Base-by-base conservation (phyloP, 2,888 invertebrate genomes). In the Pachymerium ferrugineum region DNA sequence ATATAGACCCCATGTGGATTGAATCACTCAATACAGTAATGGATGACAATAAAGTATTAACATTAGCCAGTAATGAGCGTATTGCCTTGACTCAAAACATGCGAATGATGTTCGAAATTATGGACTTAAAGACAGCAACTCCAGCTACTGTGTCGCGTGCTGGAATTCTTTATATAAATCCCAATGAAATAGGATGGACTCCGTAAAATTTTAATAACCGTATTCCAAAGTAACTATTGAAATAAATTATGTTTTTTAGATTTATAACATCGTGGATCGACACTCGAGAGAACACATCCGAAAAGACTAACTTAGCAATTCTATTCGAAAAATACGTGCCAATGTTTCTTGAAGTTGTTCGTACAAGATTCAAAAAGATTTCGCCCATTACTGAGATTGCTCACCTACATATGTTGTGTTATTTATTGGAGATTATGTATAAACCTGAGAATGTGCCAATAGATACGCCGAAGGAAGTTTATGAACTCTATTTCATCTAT, bases 251-350 rank as follows among this genome's bases (percentile, higher is more conserved):
- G 8, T n/a, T n/a, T n/a, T n/a, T n/a, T 79, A 91, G 91, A 42
- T 94, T 90, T 81, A 95, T 97, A 0, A 93, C 94, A 54, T 95
- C 94, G 82, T 95, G 94, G 94, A 88, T 95, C 68, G 94, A 94
- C 84, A 91, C 89, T 1, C 77, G 85, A n/a, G 83, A 84, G 75
- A 79, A 83, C 1, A 83, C 83, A 77, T 83, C 83, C 4, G 85
- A 85, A 79, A 81, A 83, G 75, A 92, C 96, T 0, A 95, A 94
- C 82, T 84, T 97, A 75, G 93, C 94, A 14, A 92, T 96, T 82
- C 86, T 97, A 8, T 97, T 97, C 81, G 97, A 97, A 82, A 97
- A 96, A 84, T 97, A 97, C 80, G 93, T 97, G 76, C 97, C 97
- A 0, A 85, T 90, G 0, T 94, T 95, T 79, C 85, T 97, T 80